Base-by-base conservation (phyloP, 2,113 vertebrate genomes). In the Mystacornis crossleyi region DNA sequence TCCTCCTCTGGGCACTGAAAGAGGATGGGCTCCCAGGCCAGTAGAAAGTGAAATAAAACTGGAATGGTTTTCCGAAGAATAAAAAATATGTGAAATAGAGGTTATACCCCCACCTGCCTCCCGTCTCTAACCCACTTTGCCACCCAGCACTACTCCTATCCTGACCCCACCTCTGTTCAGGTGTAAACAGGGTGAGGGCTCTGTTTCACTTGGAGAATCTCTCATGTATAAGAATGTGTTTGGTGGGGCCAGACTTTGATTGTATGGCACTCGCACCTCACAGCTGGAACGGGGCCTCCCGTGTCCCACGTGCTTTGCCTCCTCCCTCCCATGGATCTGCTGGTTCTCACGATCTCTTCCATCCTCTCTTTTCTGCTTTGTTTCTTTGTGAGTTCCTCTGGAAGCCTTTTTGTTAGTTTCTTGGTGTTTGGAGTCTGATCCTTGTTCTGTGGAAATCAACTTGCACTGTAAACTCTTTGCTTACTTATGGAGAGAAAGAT, bases 401-500 rank as follows among this genome's bases (percentile, higher is more conserved):
- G 81, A 93, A 88, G n/a, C 70, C 19, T 81, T 94, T 97, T 80
- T 93, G 61, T 96, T 94, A 89, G 51, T 96, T 97, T 89, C 77
- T 97, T 95, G 94, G 90, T 97, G 94, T 97, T 96, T 92, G 90
- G 89, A 94, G 89, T 97, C 97, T 95, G 86, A 95, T 96, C 89
- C 90, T 94, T 92, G 92, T 97, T 95, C 90, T 91, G 94, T 95
- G 95, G 85, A 97, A 95, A 97, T 96, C 95, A 87, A 97, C 93
- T 97, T 97, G 97, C 97, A 97, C 97, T 97, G 96, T 97, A 97
- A 97, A 97, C 95, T 97, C 90, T 97, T 97, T 97, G 97, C 96
- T 97, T 93, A 97, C 69, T 93, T 94, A 94, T 70, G 89, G 93
- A 95, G 70, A 95, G 87, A 95, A 91, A 95, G 95, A 97, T 97